Base-by-base conservation (phyloP, 2,113 vertebrate genomes). In the Leptodactylus fuscus region DNA sequence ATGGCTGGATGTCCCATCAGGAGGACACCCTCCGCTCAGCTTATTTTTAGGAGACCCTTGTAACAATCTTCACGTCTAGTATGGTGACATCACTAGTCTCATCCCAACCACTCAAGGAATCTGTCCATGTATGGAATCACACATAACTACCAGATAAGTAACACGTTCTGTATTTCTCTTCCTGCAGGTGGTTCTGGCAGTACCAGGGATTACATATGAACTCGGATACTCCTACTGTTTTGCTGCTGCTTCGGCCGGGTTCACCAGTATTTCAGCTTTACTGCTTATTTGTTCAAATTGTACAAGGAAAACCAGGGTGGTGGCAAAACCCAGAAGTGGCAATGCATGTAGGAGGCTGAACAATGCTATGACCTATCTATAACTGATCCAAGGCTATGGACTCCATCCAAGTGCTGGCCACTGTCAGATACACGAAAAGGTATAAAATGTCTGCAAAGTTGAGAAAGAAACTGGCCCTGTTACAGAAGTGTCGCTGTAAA, bases 171-270 rank as follows among this genome's bases (percentile, higher is more conserved):
- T 38, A 11, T 73, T 27, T 82, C 5, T 32, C 60, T 5, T 65
- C 60, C 18, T 83, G 4, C 44, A 89, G 88, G 87, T 89, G 41
- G 67, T 51, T 24, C 74, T 88, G 5, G 76, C 78, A 24, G 86
- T 89, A 10, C 89, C 89, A 0, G 89, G 89, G 6, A 87, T 89
- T 67, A 89, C 89, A 9, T 89, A 89, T 32, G 88, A 89, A 48
- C 82, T 88, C 2, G 88, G 87, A 32, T 88, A 85, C 10, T 88
- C 89, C 48, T 89, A 86, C 12, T 89, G 89, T 88, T 46, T 88
- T 44, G 88, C 88, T 2, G 74, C 34, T 0, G 60, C 20, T 0
- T 77, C 82, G 0, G 44, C 67, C 0, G 7, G 49, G 8, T 88
- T 85, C n/a, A 2, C 70, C 13, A 58, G 15, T 1, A 27, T 62